Conservation (phyloP, 2,888 invertebrate genomes). For the Lordiphosa fenestrarum region DNA sequence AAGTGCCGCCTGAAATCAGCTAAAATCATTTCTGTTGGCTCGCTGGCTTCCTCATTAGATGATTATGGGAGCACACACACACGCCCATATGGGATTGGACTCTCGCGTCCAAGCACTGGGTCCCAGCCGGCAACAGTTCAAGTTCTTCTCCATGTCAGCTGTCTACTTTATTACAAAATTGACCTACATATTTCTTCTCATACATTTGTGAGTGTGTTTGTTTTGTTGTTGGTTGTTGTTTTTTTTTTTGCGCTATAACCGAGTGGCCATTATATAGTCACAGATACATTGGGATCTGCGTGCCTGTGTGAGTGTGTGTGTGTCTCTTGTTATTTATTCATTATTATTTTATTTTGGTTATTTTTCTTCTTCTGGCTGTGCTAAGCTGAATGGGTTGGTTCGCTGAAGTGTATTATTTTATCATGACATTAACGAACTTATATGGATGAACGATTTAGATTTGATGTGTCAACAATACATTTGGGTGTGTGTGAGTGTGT, state of each 20-base stretch:
- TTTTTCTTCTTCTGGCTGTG: slow-evolving; percentile 31
- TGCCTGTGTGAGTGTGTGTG: slow-evolving; percentile 5
- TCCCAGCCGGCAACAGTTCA: slow-evolving; percentile 17
- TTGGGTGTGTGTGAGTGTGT: slow-evolving; percentile 23
- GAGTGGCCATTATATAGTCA: slow-evolving; percentile 47
- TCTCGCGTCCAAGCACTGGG: background rate
- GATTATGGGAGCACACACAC: slow-evolving; percentile 10
- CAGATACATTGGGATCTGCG: slow-evolving; percentile 34
- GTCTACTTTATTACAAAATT: slow-evolving; percentile 74
- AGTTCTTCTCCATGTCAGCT: slow-evolving; percentile 19
- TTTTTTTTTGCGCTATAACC: slow-evolving; percentile 38
- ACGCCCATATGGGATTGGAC: slow-evolving; percentile 9
- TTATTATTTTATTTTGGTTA: slow-evolving; percentile 67
- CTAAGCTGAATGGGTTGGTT: slow-evolving; percentile 22
- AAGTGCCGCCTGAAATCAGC: slow-evolving; percentile 31
- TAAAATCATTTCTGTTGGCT: slow-evolving; percentile 25
- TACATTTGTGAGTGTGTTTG: too few species aligned
- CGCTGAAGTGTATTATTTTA: slow-evolving; percentile 38
- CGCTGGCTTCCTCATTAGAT: slow-evolving; percentile 13
- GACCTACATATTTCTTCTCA: slow-evolving; percentile 68
- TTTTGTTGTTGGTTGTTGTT: too few species aligned
- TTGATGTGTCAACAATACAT: slow-evolving; percentile 62
- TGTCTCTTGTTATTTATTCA: slow-evolving; percentile 66
- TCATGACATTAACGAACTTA: slow-evolving; percentile 73
- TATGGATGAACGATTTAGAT: slow-evolving; percentile 67